These are phyloP conservation scores for Oreochromis mossambicus DNA, from an alignment of 2,797 vertebrate genomes.

Conservation along the genomic window DNA sequence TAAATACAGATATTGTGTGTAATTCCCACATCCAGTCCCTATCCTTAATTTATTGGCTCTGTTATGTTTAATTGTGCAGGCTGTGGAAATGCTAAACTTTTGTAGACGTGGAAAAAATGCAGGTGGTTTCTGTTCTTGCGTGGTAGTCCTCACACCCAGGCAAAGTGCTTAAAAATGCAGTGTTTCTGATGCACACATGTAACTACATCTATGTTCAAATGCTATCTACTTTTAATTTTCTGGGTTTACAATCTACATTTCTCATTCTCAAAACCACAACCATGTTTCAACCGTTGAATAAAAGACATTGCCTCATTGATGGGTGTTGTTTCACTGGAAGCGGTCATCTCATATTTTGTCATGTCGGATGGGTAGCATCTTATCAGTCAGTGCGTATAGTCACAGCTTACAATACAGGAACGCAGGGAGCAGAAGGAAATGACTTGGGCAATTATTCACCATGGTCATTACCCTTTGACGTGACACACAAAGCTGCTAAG, in stretches of 20 bases:
- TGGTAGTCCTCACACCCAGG: not conserved
- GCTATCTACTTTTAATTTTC: not conserved
- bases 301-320: not conserved
- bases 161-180: not conserved
- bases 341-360: not conserved
- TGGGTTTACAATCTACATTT: not conserved
- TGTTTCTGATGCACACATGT: not conserved
- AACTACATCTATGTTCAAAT: not conserved
- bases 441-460: not conserved
- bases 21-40: not conserved
- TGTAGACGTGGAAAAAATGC: not conserved
- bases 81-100: not conserved
- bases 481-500: not conserved
- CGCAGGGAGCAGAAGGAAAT: not conserved
- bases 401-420: not conserved
- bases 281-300: not conserved
- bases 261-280: not conserved
- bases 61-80: not conserved
- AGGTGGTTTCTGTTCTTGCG: not conserved
- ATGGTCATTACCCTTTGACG: not conserved
- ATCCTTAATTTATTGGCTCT: not conserved
- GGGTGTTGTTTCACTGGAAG: not conserved
- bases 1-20: not conserved
- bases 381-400: slow-evolving; percentile 8
- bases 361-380: slow-evolving; percentile 16